Conservation (phyloP, 2,888 invertebrate species). For the Gasteruption jaculator region DNA sequence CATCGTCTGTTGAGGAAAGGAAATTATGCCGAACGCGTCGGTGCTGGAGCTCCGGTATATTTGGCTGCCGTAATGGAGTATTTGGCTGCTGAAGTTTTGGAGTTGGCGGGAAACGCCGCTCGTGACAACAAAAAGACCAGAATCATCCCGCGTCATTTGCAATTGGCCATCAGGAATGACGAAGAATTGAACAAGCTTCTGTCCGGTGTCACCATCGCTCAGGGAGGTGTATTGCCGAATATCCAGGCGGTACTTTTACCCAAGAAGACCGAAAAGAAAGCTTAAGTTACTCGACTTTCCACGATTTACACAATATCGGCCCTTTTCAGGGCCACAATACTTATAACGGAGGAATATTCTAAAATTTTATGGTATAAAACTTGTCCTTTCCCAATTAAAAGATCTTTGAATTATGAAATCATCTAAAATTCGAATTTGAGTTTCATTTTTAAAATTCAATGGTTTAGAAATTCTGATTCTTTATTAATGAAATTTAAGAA, state of each 20-base stretch:
- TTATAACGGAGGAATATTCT: conserved; percentile 5
- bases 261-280: conserved; percentile 28
- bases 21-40: conserved; percentile 60
- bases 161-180: conserved; percentile 75
- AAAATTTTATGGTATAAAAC: too few species aligned
- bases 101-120: conserved; percentile 65
- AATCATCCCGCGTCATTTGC: conserved; percentile 36
- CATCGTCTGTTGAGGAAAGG: conserved; percentile 60
- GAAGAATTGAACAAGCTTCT: conserved; percentile 75
- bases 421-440: background rate
- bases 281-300: conserved; percentile 10
- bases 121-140: conserved; percentile 66
- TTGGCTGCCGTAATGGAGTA: conserved; percentile 63
- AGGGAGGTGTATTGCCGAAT: conserved; percentile 79
- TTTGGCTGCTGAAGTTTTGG: conserved; percentile 67
- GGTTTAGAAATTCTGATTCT: conserved; percentile 22
- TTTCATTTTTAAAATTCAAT: conserved; percentile 15
- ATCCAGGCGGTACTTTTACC: conserved; percentile 61
- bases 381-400: background rate
- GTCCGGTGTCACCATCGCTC: conserved; percentile 73
- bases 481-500: conserved; percentile 22
- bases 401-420: conserved; percentile 4
- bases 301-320: conserved; percentile 17
- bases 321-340: conserved; percentile 29
- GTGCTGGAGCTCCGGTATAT: conserved; percentile 57